A percentile compares a stretch with the other conserved stretches of the same genome.
These are phyloP conservation scores for Phlogophora meticulosa DNA, from an alignment of 2,888 invertebrate genomes.

Conservation along the genomic window DNA sequence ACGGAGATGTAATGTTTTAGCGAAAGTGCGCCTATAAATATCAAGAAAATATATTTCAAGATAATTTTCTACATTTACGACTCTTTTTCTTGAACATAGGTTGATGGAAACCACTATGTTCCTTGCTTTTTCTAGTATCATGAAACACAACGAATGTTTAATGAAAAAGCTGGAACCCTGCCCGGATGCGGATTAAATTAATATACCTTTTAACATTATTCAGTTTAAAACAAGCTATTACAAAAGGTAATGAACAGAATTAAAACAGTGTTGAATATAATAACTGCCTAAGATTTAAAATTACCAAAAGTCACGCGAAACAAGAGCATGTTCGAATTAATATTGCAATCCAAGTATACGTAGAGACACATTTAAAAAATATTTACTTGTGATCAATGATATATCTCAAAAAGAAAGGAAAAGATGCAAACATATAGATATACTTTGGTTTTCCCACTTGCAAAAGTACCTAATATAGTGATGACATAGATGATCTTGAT, in stretches of 20 bases:
- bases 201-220: too few species aligned
- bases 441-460: neutral
- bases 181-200: neutral
- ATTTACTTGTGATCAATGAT: too few species aligned
- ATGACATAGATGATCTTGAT: slow-evolving; percentile 19
- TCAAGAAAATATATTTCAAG: slow-evolving; percentile 14
- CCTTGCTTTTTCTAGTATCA: neutral
- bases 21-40: slow-evolving; percentile 72
- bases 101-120: neutral
- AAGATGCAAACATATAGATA: neutral
- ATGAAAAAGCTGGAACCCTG: neutral
- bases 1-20: slow-evolving; percentile 70
- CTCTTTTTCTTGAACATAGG: neutral
- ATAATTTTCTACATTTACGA: slow-evolving; percentile 1
- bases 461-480: neutral
- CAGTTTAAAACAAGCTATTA: slow-evolving; percentile 3
- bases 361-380: neutral
- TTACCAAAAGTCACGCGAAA: slow-evolving; percentile 1
- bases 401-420: neutral
- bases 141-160: neutral
- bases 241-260: slow-evolving; percentile 10
- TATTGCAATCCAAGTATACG: neutral
- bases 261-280: slow-evolving; percentile 4
- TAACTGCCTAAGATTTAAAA: neutral
- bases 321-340: neutral